Evolutionary conservation across 1,140 invertebrate genomes (phyloP).

Genomic region (Mizuhopecten yessoensis): DNA sequence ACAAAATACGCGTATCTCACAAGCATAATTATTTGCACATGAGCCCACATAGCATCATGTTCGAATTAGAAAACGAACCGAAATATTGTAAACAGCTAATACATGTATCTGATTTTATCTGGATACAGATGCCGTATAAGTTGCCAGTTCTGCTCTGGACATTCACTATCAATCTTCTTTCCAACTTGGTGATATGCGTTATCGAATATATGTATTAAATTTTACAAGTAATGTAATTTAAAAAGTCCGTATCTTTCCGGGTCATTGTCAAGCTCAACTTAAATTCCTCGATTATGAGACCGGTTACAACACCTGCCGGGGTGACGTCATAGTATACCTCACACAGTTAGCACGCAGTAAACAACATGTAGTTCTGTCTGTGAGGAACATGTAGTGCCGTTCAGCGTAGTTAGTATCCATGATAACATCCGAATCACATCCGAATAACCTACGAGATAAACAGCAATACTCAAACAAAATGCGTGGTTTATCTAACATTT

Average conservation of each 20-base stretch:
- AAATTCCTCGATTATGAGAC: not conserved
- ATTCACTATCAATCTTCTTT: not conserved
- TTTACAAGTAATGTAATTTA: not conserved
- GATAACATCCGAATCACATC: no score
- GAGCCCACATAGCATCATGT: not conserved
- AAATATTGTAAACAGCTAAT: not conserved
- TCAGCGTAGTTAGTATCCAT: no score
- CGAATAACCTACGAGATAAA: no score
- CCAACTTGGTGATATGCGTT: not conserved
- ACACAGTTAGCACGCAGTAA: not conserved
- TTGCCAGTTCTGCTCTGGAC: not conserved
- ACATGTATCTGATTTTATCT: not conserved
- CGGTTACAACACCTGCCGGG: not conserved
- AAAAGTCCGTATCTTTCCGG: not conserved
- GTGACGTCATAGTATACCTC: not conserved
- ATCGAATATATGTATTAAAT: not conserved
- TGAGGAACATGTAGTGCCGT: no score
- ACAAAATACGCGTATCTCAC: no score
- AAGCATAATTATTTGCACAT: not conserved
- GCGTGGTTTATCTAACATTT: no score
- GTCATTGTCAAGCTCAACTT: not conserved
- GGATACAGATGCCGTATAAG: not conserved
- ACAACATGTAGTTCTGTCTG: no score
- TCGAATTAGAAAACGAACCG: not conserved
- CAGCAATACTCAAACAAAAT: no score